Evolutionary conservation across 2,113 vertebrate genomes (phyloP).

Genomic region (Rhinoptilus africanus): DNA sequence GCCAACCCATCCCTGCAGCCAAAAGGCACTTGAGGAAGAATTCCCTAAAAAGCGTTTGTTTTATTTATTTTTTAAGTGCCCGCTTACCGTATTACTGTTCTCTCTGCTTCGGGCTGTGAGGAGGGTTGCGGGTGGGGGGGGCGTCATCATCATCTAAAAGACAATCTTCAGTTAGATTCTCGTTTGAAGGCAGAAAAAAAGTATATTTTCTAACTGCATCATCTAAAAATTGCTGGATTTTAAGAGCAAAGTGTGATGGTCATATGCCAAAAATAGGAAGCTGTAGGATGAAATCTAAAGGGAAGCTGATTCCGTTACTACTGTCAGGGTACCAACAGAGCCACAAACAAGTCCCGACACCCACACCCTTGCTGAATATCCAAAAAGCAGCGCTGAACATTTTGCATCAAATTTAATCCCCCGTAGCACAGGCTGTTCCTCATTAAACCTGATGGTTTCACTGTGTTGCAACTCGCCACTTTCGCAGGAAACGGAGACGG

Average conservation of each 20-base stretch:
- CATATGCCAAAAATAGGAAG: neutral
- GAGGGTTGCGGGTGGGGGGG: too few species aligned
- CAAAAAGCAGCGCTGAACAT: rapidly evolving
- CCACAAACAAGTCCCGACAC: rapidly evolving
- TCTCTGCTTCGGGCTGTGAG: neutral
- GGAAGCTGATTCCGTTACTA: neutral
- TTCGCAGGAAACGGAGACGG: neutral
- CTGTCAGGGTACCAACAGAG: neutral
- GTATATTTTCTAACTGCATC: neutral
- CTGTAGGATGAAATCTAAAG: neutral
- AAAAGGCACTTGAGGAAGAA: conserved; percentile 41
- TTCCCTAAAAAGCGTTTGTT: neutral
- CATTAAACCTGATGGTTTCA: rapidly evolving
- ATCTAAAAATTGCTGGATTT: neutral
- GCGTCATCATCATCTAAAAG: neutral
- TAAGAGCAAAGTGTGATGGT: neutral
- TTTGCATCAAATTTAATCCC: neutral
- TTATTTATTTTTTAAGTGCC: neutral
- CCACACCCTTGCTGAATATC: neutral
- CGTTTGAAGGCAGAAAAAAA: neutral
- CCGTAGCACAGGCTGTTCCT: rapidly evolving
- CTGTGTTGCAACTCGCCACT: neutral
- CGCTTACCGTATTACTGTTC: neutral
- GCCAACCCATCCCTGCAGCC: neutral
- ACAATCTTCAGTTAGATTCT: neutral